Evolutionary conservation across 2,113 vertebrate genomes (phyloP).

Genomic region (Chaetodon auriga): DNA sequence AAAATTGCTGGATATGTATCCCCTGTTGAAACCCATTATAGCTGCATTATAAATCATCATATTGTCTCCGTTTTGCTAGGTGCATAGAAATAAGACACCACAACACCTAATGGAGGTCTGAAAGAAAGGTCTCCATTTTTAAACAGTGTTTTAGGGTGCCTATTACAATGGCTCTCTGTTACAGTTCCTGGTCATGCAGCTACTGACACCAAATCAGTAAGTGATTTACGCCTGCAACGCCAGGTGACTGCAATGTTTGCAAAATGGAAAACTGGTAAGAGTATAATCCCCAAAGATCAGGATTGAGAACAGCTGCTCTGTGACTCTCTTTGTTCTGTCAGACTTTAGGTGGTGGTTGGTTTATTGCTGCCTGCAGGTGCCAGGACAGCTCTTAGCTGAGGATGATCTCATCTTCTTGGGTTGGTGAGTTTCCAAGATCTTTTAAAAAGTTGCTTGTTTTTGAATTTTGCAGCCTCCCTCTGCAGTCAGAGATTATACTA

Average conservation of each 20-base stretch:
- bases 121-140: constrained; percentile 31
- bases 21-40: constrained; percentile 36
- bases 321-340: constrained; percentile 42
- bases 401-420: constrained; percentile 46
- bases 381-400: constrained; percentile 50
- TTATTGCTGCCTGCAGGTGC: constrained; percentile 51
- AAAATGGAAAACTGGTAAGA: constrained; percentile 40
- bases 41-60: constrained; percentile 54
- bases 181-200: constrained; percentile 45
- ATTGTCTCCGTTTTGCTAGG: constrained; percentile 16
- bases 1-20: constrained; percentile 6
- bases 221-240: constrained; percentile 38
- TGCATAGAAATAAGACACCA: constrained; percentile 49
- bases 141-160: constrained; percentile 34
- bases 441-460: constrained; percentile 52
- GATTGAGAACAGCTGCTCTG: not conserved
- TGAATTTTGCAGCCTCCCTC: constrained; percentile 3
- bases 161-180: constrained; percentile 56
- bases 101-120: constrained; percentile 58
- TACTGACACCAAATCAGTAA: constrained; percentile 44
- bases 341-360: constrained; percentile 45
- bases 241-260: constrained; percentile 39
- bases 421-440: constrained; percentile 53
- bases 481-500: constrained; percentile 41
- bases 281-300: constrained; percentile 12